Percentiles rank a stretch among this genome's conserved stretches.
Conservation (phyloP, 1,140 invertebrate genomes). For the Scaptomyza hsui region DNA sequence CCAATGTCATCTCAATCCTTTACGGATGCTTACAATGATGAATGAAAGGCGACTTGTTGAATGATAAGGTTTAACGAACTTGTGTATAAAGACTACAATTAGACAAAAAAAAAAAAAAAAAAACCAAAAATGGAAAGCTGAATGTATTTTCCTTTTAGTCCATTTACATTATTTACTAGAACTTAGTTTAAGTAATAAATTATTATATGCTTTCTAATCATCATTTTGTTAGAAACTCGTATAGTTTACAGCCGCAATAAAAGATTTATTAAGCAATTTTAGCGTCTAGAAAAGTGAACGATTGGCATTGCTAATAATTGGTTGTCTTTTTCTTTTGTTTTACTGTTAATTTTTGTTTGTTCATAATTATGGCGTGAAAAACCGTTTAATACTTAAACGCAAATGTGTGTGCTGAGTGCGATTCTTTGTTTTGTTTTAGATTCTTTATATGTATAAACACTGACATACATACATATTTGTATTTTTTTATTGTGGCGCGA, state of each 20-base stretch:
- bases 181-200: background rate
- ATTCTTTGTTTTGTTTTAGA: constrained; percentile 58
- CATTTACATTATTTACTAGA: no score
- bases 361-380: constrained; percentile 53
- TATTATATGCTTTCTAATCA: background rate
- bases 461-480: constrained; percentile 3
- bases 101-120: no score
- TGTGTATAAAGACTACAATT: no score
- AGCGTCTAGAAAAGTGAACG: constrained; percentile 24
- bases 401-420: constrained; percentile 9
- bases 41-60: constrained; percentile 20
- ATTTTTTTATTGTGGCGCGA: constrained; percentile 40
- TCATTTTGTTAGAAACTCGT: background rate
- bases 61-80: background rate
- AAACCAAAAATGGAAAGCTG: no score
- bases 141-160: no score
- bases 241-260: constrained; percentile 17
- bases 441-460: constrained; percentile 29
- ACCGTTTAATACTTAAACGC: constrained; percentile 11
- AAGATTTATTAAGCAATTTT: constrained; percentile 2
- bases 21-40: background rate
- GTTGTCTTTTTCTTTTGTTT: background rate
- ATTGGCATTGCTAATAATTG: constrained; percentile 38
- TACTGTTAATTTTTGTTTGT: constrained; percentile 8
- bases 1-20: background rate